These are phyloP conservation scores for Rhagophthalmus giganteus DNA, from an alignment of 2,888 invertebrate species.

Conservation along the genomic window DNA sequence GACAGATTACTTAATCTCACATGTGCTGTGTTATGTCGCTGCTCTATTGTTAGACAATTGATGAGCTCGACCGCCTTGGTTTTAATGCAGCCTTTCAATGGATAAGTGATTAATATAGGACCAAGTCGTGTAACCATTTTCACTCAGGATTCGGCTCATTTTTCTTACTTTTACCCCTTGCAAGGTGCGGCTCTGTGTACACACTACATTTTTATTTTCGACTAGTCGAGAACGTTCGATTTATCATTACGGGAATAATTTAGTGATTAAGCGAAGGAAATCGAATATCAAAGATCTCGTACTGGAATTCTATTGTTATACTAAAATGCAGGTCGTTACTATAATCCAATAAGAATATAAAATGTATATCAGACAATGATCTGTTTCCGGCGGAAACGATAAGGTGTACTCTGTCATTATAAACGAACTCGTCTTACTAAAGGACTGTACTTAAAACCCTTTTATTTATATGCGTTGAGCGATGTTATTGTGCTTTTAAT, in stretches of 20 bases:
- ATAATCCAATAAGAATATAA: conserved; percentile 32
- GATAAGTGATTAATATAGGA: conserved; percentile 44
- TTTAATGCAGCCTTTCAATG: conserved; percentile 47
- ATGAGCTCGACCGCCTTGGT: conserved; percentile 46
- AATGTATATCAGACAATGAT: conserved; percentile 49
- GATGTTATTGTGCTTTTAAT: no score
- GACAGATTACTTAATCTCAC: conserved; percentile 43
- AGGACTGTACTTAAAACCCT: conserved; percentile 17
- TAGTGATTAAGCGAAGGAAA: neutral
- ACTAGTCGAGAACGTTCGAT: no score
- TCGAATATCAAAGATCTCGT: neutral
- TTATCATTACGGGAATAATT: conserved; percentile 2
- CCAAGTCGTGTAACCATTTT: conserved; percentile 27
- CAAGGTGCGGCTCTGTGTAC: conserved; percentile 13
- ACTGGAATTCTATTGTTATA: conserved; percentile 25
- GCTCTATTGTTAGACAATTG: conserved; percentile 48
- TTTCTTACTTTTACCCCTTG: conserved; percentile 30
- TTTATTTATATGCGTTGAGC: neutral
- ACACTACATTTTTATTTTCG: neutral
- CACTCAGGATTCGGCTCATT: conserved; percentile 30
- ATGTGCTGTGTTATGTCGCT: conserved; percentile 44
- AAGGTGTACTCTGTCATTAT: conserved; percentile 48
- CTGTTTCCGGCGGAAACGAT: conserved; percentile 51
- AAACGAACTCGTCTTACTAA: conserved; percentile 44
- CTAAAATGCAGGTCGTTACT: conserved; percentile 26